Conservation (phyloP, 2,888 invertebrate genomes). For the Hartigia nigra region DNA sequence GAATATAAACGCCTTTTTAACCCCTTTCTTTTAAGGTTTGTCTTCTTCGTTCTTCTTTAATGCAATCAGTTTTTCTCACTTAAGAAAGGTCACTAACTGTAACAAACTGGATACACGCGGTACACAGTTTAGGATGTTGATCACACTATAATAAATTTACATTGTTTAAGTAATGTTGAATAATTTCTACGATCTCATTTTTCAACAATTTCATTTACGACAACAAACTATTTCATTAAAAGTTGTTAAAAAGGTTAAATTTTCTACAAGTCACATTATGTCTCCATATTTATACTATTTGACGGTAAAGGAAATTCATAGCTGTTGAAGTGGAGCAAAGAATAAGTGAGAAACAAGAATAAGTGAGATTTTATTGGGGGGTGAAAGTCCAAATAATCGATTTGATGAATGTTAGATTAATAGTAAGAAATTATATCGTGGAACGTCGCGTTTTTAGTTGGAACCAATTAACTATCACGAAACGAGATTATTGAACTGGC, state of each 20-base stretch:
- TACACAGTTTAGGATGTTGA: background rate
- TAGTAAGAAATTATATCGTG: background rate
- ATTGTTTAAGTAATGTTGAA: no score
- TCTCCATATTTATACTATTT: background rate
- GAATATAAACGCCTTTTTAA: background rate
- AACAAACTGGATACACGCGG: background rate
- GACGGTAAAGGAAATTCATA: background rate
- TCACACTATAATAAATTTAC: background rate
- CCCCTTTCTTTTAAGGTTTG: background rate
- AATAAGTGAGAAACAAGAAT: background rate
- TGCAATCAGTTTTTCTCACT: background rate
- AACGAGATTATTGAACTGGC: background rate
- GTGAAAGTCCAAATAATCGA: background rate
- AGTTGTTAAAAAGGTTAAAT: background rate
- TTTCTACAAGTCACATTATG: background rate
- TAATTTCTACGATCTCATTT: no score
- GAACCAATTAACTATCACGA: background rate
- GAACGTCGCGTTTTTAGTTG: background rate
- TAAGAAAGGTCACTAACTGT: background rate
- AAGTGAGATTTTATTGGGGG: background rate
- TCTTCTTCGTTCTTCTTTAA: background rate
- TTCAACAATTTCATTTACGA: background rate
- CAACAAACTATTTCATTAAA: background rate
- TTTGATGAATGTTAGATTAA: background rate
- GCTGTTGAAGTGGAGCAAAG: background rate